These are phyloP conservation scores for Eupeodes latifasciatus DNA, from an alignment of 2,888 invertebrate genomes.

Conservation along the genomic window DNA sequence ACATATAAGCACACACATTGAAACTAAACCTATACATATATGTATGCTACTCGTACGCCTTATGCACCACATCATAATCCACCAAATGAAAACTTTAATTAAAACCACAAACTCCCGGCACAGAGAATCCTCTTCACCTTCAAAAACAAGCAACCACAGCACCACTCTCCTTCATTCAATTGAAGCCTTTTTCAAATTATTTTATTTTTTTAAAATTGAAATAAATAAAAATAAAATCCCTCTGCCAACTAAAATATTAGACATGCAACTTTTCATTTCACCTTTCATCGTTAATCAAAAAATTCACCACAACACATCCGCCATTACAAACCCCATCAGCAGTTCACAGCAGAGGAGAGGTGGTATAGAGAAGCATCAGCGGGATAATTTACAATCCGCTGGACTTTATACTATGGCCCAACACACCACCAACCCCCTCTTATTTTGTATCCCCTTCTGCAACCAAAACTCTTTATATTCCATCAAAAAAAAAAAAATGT, in stretches of 20 bases:
- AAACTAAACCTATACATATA: too few species aligned
- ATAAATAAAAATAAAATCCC: background rate
- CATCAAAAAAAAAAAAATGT: constrained; percentile 33
- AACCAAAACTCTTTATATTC: background rate
- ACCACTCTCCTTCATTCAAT: constrained; percentile 2
- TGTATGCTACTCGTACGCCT: background rate
- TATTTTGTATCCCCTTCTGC: background rate
- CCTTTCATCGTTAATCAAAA: constrained; percentile 75
- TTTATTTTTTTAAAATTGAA: background rate
- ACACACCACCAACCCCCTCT: background rate
- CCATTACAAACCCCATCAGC: constrained; percentile 31
- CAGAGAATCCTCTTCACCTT: constrained; percentile 7
- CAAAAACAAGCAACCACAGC: background rate
- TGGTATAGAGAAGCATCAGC: background rate
- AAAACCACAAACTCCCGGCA: background rate
- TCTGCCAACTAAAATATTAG: constrained; percentile 41
- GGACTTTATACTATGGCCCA: too few species aligned
- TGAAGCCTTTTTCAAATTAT: constrained; percentile 19
- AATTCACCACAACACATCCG: constrained; percentile 69
- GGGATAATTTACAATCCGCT: constrained; percentile 38
- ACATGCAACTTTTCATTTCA: constrained; percentile 68
- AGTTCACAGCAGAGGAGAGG: too few species aligned
- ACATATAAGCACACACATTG: background rate
- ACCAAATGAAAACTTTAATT: constrained; percentile 9
- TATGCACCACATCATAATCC: background rate